A percentile compares a stretch with the other conserved stretches of the same genome.
Conservation (phyloP, 2,113 vertebrate genomes). For the Epinephelus cyanopodus region DNA sequence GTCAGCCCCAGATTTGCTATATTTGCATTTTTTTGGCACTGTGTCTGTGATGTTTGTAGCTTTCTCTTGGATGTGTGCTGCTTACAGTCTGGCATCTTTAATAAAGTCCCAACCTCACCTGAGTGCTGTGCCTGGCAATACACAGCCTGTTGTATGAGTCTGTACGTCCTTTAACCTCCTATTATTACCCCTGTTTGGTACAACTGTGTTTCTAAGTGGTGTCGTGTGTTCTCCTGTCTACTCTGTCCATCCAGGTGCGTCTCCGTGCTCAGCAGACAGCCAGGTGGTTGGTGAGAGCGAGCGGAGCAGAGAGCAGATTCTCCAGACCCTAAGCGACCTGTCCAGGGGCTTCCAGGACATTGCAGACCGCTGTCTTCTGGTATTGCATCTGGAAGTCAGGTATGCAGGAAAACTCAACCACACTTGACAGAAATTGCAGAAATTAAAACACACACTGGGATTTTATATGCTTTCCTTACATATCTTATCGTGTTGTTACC, state of each 20-base stretch:
- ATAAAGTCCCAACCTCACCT: too few species aligned
- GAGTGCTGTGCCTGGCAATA: too few species aligned
- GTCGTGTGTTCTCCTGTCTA: background rate
- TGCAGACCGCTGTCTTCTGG: constrained; percentile 95
- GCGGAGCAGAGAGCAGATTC: constrained; percentile 93
- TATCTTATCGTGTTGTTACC: background rate
- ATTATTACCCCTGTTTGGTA: background rate
- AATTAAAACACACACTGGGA: background rate
- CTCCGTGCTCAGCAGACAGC: constrained; percentile 87
- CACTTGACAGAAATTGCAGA: background rate
- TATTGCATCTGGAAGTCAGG: constrained; percentile 97
- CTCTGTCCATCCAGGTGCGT: constrained; percentile 79
- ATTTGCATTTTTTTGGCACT: too few species aligned
- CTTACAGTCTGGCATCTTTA: too few species aligned
- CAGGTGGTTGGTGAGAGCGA: constrained; percentile 86
- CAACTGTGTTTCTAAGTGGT: constrained; percentile 3
- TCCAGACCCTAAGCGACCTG: constrained; percentile 93
- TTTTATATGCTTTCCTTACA: background rate
- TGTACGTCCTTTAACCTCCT: background rate
- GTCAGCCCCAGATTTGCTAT: too few species aligned
- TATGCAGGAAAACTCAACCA: constrained; percentile 68
- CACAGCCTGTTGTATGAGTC: too few species aligned
- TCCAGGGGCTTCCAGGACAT: constrained; percentile 96
- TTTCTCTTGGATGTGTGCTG: too few species aligned
- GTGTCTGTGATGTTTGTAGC: too few species aligned